Percentiles rank a stretch among this genome's conserved stretches.
These are phyloP conservation scores for Zygaena filipendulae DNA, from an alignment of 2,888 invertebrate genomes.

Conservation along the genomic window DNA sequence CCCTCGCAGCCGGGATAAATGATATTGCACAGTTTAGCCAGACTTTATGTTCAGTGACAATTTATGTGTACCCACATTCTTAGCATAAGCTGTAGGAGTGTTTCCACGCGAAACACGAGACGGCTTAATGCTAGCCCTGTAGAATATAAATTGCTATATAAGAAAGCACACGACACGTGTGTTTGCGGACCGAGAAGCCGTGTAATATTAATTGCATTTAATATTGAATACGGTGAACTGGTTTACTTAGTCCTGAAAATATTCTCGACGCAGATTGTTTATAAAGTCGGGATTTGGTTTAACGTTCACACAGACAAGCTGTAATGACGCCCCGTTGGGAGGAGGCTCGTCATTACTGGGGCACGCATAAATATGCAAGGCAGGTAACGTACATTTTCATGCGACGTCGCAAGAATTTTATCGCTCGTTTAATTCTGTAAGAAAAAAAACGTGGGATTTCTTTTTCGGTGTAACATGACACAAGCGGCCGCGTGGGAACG, in stretches of 20 bases:
- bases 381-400: conserved; percentile 69
- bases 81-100: conserved; percentile 36
- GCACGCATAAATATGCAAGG: conserved; percentile 67
- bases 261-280: conserved; percentile 55
- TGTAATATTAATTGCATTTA: too few relatives aligned
- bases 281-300: conserved; percentile 46
- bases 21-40: conserved; percentile 58
- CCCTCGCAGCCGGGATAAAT: conserved; percentile 54
- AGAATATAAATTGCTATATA: too few relatives aligned
- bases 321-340: conserved; percentile 50
- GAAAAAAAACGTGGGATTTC: conserved; percentile 61
- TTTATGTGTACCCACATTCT: conserved; percentile 55
- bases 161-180: too few relatives aligned
- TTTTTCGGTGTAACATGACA: conserved; percentile 56
- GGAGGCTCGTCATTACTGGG: conserved; percentile 61
- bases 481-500: conserved; percentile 58
- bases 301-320: conserved; percentile 36
- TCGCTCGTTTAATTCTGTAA: conserved; percentile 65
- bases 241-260: too few relatives aligned
- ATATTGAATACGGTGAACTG: too few relatives aligned
- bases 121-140: too few relatives aligned
- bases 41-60: conserved; percentile 53
- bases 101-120: conserved; percentile 24
- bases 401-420: conserved; percentile 68
- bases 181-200: too few relatives aligned